phyloP scores from a whole-genome alignment of 1,140 invertebrate genomes.

The Papilio polyxenes region DNA sequence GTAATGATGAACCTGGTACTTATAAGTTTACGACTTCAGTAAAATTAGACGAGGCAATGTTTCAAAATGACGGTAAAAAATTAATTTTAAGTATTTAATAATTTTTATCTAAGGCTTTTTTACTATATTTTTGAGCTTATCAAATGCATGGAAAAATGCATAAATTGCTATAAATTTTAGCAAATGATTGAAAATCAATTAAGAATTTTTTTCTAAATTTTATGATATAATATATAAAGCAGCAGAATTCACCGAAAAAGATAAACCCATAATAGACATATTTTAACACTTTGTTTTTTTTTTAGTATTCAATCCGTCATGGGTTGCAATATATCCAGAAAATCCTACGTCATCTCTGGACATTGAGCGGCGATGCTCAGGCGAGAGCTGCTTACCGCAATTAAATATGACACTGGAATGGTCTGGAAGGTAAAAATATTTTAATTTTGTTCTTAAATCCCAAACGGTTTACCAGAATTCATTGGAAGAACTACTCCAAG shows the following conservation, averaged over 20 bases:
- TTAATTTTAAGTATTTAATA: not conserved
- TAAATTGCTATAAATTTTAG: no score
- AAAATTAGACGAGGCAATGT: constrained; percentile 13
- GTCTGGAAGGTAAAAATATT: constrained; percentile 45
- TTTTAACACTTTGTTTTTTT: constrained; percentile 9
- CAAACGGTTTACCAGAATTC: not conserved
- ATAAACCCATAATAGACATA: not conserved
- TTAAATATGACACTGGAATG: constrained; percentile 45
- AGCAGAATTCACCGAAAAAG: not conserved
- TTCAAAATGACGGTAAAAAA: constrained; percentile 36
- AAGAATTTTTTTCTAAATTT: no score
- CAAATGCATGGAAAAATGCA: no score
- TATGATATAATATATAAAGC: no score
- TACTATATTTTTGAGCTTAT: no score
- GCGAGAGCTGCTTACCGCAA: constrained; percentile 48
- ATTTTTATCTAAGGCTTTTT: no score
- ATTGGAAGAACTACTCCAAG: not conserved
- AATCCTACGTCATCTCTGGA: constrained; percentile 32
- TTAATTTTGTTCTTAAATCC: not conserved
- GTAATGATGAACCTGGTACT: constrained; percentile 36
- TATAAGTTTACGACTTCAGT: constrained; percentile 43
- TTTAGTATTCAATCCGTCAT: constrained; percentile 48
- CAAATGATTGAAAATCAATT: no score
- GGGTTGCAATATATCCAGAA: constrained; percentile 44
- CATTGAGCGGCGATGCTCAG: constrained; percentile 48